These are phyloP conservation scores for Galaxias olidus DNA, from an alignment of 2,797 vertebrate genomes.

Conservation along the genomic window DNA sequence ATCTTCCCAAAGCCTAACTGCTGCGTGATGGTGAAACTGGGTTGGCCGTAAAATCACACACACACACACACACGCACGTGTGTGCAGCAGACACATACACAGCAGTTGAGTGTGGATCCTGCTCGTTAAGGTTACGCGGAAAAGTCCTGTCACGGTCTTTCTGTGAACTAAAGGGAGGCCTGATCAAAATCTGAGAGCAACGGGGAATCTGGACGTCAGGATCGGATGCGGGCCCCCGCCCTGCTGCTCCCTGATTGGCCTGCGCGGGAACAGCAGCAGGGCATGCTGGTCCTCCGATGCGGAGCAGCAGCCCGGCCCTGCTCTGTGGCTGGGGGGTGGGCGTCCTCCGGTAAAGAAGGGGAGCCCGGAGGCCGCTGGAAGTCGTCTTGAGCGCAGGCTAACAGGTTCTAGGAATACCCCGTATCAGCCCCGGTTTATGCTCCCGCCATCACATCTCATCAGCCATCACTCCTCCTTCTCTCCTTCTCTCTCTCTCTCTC, in stretches of 20 bases:
- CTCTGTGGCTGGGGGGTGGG: constrained; percentile 70
- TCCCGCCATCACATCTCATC: constrained; percentile 73
- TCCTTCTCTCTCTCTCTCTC: constrained; percentile 47
- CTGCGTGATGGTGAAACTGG: constrained; percentile 30
- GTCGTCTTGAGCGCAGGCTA: constrained; percentile 68
- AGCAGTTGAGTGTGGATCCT: not conserved
- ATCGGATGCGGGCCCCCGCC: constrained; percentile 59
- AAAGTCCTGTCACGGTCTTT: constrained; percentile 34
- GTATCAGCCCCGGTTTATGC: constrained; percentile 65
- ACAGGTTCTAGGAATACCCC: no score
- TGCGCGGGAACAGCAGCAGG: constrained; percentile 41
- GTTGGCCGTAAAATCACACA: constrained; percentile 37
- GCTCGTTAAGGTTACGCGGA: not conserved
- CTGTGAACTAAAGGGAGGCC: constrained; percentile 50
- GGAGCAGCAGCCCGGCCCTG: constrained; percentile 39
- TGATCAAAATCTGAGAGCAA: constrained; percentile 56
- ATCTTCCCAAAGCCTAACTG: constrained; percentile 46
- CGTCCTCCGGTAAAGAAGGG: constrained; percentile 73
- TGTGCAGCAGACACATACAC: not conserved
- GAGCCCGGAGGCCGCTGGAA: constrained; percentile 72
- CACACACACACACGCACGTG: no score
- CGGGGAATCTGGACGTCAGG: constrained; percentile 55
- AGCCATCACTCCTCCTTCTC: constrained; percentile 67
- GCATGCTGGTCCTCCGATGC: constrained; percentile 42
- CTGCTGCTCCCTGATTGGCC: constrained; percentile 57